Evolutionary conservation across 2,797 vertebrate genomes (phyloP).

Genomic region (Dromococcyx pavoninus): DNA sequence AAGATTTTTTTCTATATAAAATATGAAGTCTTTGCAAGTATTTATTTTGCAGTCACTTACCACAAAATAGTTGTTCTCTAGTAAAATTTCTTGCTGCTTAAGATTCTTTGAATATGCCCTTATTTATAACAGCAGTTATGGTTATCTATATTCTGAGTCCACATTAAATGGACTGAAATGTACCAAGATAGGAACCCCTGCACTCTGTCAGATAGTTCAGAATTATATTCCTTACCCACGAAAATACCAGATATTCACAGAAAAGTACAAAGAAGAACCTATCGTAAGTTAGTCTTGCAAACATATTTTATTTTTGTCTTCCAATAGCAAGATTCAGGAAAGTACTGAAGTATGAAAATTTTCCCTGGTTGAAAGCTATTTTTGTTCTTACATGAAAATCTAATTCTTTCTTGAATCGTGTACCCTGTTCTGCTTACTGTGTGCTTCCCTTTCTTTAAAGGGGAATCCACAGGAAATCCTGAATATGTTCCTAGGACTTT

Average conservation of each 20-base stretch:
- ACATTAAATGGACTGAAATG: neutral
- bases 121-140: neutral
- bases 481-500: neutral
- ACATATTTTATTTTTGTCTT: neutral
- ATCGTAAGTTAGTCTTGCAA: neutral
- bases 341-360: neutral
- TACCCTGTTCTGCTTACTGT: neutral
- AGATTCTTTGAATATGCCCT: neutral
- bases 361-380: neutral
- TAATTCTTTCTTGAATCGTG: neutral
- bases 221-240: neutral
- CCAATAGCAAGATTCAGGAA: neutral
- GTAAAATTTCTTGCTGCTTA: neutral
- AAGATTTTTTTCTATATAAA: neutral
- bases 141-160: neutral
- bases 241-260: neutral
- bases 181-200: neutral
- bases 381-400: neutral
- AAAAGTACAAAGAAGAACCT: neutral
- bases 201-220: neutral
- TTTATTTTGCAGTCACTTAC: neutral
- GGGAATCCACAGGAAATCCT: neutral
- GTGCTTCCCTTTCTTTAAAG: neutral
- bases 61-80: neutral
- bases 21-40: neutral